phyloP scores from a whole-genome alignment of 2,797 vertebrate genomes.

The Linurgus olivaceus region DNA sequence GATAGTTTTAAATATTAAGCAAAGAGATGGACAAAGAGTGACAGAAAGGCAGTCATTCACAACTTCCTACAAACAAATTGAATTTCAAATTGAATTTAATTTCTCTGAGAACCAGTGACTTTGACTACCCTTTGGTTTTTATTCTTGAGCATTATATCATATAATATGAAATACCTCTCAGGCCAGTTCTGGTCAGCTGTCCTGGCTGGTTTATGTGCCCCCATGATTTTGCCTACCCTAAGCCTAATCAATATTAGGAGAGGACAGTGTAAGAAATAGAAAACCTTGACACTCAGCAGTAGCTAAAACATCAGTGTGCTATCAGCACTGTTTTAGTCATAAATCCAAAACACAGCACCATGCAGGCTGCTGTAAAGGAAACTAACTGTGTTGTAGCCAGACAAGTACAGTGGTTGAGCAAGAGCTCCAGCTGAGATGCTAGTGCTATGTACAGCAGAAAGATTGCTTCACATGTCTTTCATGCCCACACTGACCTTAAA shows the following conservation, averaged over 20 bases:
- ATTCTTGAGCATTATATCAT: neutral
- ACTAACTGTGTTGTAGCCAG: neutral
- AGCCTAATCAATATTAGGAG: neutral
- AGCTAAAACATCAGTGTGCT: neutral
- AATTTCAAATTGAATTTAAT: neutral
- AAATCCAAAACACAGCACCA: neutral
- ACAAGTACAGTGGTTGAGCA: neutral
- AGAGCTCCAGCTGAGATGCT: neutral
- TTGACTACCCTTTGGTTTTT: neutral
- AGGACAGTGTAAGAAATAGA: neutral
- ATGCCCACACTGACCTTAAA: neutral
- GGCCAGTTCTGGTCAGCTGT: neutral
- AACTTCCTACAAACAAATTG: neutral
- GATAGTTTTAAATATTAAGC: neutral
- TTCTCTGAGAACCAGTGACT: neutral
- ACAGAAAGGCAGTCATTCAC: neutral
- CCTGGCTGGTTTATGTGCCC: neutral
- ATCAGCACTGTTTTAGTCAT: neutral
- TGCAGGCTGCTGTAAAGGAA: neutral
- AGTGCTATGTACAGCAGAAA: neutral
- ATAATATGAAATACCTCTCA: neutral
- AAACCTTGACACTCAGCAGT: neutral
- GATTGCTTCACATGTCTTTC: neutral
- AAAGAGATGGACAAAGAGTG: rapidly evolving
- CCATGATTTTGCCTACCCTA: neutral